Evolutionary conservation across 2,797 vertebrate species (phyloP).

Genomic region (Cephalopachus bancanus): DNA sequence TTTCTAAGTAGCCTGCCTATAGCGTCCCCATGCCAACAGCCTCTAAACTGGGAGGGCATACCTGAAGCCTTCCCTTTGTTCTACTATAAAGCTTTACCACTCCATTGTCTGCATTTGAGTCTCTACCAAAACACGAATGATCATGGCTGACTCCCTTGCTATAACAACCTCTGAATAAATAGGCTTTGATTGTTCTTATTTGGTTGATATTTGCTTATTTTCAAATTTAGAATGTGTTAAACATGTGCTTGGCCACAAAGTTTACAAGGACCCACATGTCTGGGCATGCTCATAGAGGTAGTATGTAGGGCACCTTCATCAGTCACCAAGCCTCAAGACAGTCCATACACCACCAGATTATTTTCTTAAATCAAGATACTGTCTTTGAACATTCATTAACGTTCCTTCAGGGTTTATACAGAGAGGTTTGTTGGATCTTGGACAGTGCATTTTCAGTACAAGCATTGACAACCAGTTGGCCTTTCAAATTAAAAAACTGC

Average conservation of each 20-base stretch:
- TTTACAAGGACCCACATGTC: background rate
- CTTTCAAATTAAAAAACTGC: slow-evolving; percentile 58
- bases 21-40: background rate
- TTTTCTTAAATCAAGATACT: slow-evolving; percentile 21
- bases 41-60: background rate
- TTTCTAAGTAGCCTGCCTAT: background rate
- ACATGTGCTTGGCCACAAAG: background rate
- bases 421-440: background rate
- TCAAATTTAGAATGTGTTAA: background rate
- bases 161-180: background rate
- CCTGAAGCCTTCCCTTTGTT: background rate
- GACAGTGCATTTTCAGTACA: background rate
- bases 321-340: background rate
- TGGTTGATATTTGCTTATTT: slow-evolving; percentile 39
- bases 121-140: too few relatives aligned
- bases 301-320: background rate
- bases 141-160: too few relatives aligned
- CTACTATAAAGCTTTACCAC: background rate
- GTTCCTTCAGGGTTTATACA: background rate
- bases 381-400: slow-evolving; percentile 6
- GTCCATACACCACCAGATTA: background rate
- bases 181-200: slow-evolving; percentile 2
- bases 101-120: background rate
- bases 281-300: background rate
- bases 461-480: background rate